phyloP scores from a whole-genome alignment of 1,140 invertebrate genomes.

The Euura lappo region DNA sequence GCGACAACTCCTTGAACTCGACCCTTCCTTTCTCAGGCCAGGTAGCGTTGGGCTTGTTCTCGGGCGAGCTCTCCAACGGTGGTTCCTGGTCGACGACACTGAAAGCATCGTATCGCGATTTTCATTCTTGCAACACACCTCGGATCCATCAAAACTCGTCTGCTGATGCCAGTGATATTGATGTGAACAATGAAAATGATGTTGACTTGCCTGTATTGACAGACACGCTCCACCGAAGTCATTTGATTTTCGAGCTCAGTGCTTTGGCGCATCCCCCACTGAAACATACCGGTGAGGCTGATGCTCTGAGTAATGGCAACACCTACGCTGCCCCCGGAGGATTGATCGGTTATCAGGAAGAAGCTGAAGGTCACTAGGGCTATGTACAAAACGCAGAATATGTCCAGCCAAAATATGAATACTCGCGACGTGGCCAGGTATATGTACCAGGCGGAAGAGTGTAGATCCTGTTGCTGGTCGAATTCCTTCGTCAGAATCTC shows the following conservation, averaged over 20 bases:
- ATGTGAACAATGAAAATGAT: too few relatives aligned
- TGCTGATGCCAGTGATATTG: too few relatives aligned
- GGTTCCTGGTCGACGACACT: conserved; percentile 69
- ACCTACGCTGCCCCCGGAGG: conserved; percentile 69
- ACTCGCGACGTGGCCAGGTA: conserved; percentile 81
- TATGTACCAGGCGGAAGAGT: conserved; percentile 77
- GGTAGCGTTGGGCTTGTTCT: conserved; percentile 68
- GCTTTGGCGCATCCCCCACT: conserved; percentile 86
- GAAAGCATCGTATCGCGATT: conserved; percentile 20
- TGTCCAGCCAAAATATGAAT: conserved; percentile 79
- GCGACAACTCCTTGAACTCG: conserved; percentile 69
- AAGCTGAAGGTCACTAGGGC: conserved; percentile 69
- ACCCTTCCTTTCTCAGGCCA: conserved; percentile 79
- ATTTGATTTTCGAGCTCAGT: conserved; percentile 86
- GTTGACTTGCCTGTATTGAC: conserved; percentile 80
- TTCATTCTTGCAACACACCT: conserved; percentile 49
- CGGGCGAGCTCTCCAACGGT: conserved; percentile 65
- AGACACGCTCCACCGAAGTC: conserved; percentile 85
- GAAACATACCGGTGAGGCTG: conserved; percentile 83
- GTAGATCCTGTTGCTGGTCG: conserved; percentile 71
- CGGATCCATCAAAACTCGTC: conserved; percentile 67
- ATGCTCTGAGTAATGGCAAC: conserved; percentile 84
- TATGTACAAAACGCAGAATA: conserved; percentile 75
- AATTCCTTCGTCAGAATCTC: conserved; percentile 66
- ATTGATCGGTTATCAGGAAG: conserved; percentile 56